Conservation (phyloP, 2,797 vertebrate species). For the Orestias chungarensis region DNA sequence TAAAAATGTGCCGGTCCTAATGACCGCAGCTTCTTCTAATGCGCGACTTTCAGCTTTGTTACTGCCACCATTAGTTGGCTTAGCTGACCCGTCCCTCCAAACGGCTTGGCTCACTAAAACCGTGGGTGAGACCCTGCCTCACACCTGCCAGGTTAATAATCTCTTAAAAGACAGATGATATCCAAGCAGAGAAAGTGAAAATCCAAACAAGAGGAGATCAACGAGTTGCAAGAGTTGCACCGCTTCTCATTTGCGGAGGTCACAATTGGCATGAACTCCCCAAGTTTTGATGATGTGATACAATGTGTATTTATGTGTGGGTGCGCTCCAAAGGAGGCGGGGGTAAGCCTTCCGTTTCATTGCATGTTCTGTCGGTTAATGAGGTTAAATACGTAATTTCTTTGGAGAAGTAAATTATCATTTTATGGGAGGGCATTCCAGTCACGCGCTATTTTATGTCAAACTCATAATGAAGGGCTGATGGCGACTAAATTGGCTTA, state of each 20-base stretch:
- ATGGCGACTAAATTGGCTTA: constrained; percentile 78
- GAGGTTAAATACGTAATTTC: constrained; percentile 76
- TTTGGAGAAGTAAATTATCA: constrained; percentile 71
- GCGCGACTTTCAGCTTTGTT: constrained; percentile 65
- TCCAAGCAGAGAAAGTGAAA: constrained; percentile 42
- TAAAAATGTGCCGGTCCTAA: constrained; percentile 65
- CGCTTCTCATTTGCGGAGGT: constrained; percentile 62
- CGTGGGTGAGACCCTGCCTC: constrained; percentile 61
- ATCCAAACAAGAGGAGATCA: constrained; percentile 40
- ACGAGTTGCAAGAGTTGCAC: constrained; percentile 20
- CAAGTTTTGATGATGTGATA: constrained; percentile 62
- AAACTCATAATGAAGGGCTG: constrained; percentile 78
- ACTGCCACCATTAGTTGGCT: constrained; percentile 61
- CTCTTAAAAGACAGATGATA: constrained; percentile 56
- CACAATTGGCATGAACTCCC: constrained; percentile 56
- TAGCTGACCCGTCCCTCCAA: constrained; percentile 52
- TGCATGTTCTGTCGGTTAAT: constrained; percentile 72
- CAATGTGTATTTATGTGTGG: constrained; percentile 52
- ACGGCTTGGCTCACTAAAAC: constrained; percentile 60
- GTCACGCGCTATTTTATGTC: constrained; percentile 78
- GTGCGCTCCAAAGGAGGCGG: constrained; percentile 21
- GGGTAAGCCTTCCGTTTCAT: constrained; percentile 63
- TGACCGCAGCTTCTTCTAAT: constrained; percentile 65
- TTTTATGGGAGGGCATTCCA: constrained; percentile 77
- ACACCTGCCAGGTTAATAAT: constrained; percentile 73